Conservation (phyloP, 2,797 vertebrate species). For the Artibeus jamaicensis region DNA sequence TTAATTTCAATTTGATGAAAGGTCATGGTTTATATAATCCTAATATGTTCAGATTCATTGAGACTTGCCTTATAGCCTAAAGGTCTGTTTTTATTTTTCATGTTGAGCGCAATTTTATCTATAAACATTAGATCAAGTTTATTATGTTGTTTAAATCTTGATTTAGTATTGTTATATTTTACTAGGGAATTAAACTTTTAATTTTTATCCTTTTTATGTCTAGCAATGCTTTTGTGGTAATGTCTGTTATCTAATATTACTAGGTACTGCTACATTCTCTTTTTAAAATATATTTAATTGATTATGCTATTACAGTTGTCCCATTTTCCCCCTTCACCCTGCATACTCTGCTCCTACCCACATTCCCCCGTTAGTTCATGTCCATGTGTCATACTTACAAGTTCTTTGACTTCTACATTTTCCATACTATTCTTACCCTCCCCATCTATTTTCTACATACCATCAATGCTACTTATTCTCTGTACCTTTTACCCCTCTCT, state of each 20-base stretch:
- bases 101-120: not conserved
- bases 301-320: too few species aligned
- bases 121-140: not conserved
- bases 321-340: too few species aligned
- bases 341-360: too few species aligned
- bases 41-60: not conserved
- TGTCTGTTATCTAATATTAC: not conserved
- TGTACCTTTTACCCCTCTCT: too few species aligned
- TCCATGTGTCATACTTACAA: too few species aligned
- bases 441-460: too few species aligned
- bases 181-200: not conserved
- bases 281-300: too few species aligned
- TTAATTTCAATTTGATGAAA: not conserved
- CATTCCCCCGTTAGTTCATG: too few species aligned
- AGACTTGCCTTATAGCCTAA: not conserved
- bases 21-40: not conserved
- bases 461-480: too few species aligned
- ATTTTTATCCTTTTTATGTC: not conserved
- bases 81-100: not conserved
- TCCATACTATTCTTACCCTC: too few species aligned
- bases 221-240: not conserved
- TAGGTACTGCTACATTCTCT: not conserved
- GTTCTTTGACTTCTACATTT: too few species aligned
- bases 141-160: not conserved
- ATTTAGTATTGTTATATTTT: constrained; percentile 26